These are phyloP conservation scores for Pardalotus punctatus DNA, from an alignment of 2,113 vertebrate species.

Conservation along the genomic window DNA sequence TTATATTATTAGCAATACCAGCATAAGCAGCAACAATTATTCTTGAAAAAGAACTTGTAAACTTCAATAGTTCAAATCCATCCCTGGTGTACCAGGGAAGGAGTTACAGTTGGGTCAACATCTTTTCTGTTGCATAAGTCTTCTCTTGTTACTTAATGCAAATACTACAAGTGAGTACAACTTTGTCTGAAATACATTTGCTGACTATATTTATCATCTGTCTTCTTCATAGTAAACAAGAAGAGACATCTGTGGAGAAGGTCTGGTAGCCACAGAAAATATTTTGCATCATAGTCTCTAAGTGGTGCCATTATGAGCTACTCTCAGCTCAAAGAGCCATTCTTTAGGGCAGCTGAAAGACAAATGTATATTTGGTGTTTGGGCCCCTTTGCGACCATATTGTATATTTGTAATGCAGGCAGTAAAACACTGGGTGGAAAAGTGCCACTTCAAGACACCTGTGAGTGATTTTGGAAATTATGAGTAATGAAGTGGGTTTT, in stretches of 20 bases:
- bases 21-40: not conserved
- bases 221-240: not conserved
- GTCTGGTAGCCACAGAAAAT: slow-evolving; percentile 18
- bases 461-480: not conserved
- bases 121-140: not conserved
- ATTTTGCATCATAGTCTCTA: not conserved
- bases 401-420: not conserved
- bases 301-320: not conserved
- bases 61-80: not conserved
- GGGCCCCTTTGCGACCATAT: accelerated
- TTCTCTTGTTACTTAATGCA: not conserved
- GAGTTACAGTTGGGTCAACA: not conserved
- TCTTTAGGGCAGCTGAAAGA: not conserved
- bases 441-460: not conserved
- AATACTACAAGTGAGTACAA: not conserved
- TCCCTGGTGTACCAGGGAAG: not conserved
- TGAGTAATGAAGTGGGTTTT: not conserved
- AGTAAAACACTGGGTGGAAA: not conserved
- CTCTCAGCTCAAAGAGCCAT: not conserved
- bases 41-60: not conserved
- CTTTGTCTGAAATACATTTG: slow-evolving; percentile 10
- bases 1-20: not conserved
- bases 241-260: slow-evolving; percentile 1
- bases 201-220: not conserved
- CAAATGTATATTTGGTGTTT: not conserved